Evolutionary conservation across 1,140 invertebrate genomes (phyloP).

Genomic region (Solenopsis fugax): DNA sequence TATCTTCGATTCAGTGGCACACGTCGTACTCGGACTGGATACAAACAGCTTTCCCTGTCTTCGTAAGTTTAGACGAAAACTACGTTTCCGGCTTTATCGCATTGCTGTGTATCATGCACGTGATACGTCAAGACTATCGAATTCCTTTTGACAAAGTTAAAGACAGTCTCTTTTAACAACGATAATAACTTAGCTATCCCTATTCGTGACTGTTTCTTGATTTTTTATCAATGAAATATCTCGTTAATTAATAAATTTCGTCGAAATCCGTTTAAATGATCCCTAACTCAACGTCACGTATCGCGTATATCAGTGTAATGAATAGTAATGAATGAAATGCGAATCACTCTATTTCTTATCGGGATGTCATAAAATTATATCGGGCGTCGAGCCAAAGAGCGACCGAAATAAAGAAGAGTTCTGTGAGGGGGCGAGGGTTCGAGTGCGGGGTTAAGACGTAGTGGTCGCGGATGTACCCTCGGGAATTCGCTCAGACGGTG

Average conservation of each 20-base stretch:
- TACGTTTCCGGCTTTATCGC: conserved; percentile 25
- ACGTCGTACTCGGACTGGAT: conserved; percentile 48
- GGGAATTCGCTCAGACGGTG: conserved; percentile 34
- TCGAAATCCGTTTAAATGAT: not conserved
- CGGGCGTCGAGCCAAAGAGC: conserved; percentile 52
- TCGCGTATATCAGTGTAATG: conserved; percentile 26
- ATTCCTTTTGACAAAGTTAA: not conserved
- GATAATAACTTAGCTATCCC: not conserved
- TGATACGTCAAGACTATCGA: not conserved
- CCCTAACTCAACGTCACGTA: not conserved
- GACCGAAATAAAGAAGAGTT: conserved; percentile 35
- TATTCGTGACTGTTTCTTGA: not conserved
- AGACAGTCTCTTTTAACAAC: not conserved
- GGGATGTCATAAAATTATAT: conserved; percentile 57
- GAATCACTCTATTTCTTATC: conserved; percentile 26
- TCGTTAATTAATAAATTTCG: not conserved
- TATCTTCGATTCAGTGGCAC: conserved; percentile 74
- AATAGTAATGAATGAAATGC: conserved; percentile 61
- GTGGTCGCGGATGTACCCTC: conserved; percentile 27
- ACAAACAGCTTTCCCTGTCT: conserved; percentile 43
- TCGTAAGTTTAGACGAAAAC: conserved; percentile 31
- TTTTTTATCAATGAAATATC: not conserved
- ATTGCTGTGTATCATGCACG: not conserved
- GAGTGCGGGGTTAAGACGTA: conserved; percentile 50
- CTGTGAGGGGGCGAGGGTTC: conserved; percentile 21